Base-by-base conservation (phyloP, 2,888 invertebrate species). In the Agrotis exclamationis region DNA sequence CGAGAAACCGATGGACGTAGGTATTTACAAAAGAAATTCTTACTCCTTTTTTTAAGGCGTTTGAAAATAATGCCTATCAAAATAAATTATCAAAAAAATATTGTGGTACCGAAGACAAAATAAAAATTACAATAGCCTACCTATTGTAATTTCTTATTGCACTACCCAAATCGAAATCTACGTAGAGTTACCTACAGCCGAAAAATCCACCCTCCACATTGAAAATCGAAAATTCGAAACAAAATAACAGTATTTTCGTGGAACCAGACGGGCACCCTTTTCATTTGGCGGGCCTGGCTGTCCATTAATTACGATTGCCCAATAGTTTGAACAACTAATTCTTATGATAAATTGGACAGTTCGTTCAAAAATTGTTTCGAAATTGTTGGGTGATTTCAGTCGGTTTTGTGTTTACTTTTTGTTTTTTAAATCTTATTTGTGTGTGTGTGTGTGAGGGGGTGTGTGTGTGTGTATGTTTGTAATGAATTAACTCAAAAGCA, bases 321-420 rank as follows among this genome's bases (percentile, higher is more conserved):
- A 76, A 89, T 89, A 90, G 89, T 90, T 89, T 83, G 83, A 74
- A 71, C 77, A 82, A 85, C 85, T 87, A 86, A 85, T 88, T 84
- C 84, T 80, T 84, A 81, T 88, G 87, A 89, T 88, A 84, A 86
- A 90, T 89, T 75, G 80, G 79, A 73, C 39, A 57, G 65, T 45
- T 45, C 24, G 33, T 56, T 39, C 70, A 75, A 83, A 85, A 80
- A 82, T 58, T 33, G n/a, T 39, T 63, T 13, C 24, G 13, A 44
- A 56, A 33, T 45, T 1, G 14, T 63, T 5, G 33, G 1, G 7
- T 28, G 33, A 62, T 60, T 56, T 54, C 0, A 16, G 18, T 47
- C 44, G 1, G 18, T 51, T 51, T n/a, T 6, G 16, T 44, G 11
- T 3, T 14, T 50, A 14, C 1, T n/a, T 4, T 24, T 24, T 20